Percentiles rank a stretch among this genome's conserved stretches.
phyloP scores from a whole-genome alignment of 2,797 vertebrate genomes.

The Helarctos malayanus region DNA sequence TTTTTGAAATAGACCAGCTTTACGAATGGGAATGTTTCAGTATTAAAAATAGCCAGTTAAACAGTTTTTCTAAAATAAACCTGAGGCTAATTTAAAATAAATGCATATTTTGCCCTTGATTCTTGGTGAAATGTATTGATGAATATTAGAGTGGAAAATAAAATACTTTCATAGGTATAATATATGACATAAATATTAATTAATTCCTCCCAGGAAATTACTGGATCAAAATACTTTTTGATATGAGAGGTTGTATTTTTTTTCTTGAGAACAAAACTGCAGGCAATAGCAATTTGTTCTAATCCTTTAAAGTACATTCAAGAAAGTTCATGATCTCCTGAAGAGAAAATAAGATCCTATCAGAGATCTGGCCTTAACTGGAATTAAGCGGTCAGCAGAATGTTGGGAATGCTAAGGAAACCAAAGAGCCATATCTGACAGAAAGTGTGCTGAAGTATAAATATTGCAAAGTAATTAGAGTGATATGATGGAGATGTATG shows the following conservation, averaged over 20 bases:
- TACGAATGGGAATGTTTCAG: neutral
- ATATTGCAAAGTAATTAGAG: neutral
- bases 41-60: neutral
- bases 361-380: neutral
- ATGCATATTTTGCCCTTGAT: neutral
- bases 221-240: neutral
- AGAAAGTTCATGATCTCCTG: neutral
- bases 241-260: neutral
- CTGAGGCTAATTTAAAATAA: neutral
- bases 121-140: slow-evolving; percentile 7
- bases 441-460: neutral
- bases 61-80: slow-evolving; percentile 40
- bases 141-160: slow-evolving; percentile 12
- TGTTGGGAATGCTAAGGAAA: neutral
- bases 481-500: neutral
- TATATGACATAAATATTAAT: neutral
- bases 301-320: neutral
- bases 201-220: neutral
- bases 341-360: slow-evolving; percentile 42
- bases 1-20: slow-evolving; percentile 46
- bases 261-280: neutral
- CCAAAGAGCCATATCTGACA: neutral
- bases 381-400: neutral
- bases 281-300: neutral
- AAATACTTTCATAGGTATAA: neutral